Evolutionary conservation across 2,888 invertebrate genomes (phyloP), one percentile per base, ranked within the genome.

Genomic region (Tricholauxania praeusta): DNA sequence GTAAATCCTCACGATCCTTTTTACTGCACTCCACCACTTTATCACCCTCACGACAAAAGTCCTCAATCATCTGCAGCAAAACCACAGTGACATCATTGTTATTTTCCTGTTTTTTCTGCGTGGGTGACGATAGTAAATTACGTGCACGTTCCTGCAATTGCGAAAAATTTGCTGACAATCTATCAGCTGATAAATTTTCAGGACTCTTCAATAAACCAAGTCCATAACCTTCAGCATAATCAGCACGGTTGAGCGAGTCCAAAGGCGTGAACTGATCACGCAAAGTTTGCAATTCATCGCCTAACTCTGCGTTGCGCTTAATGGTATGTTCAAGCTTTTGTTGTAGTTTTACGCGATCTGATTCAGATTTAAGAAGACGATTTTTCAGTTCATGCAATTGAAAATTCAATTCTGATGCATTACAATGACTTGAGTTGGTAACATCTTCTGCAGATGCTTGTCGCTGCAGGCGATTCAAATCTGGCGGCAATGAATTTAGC

Each of bases 1-100:
- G 90, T 76, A 94, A 86, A 83, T 95, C 95, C 77, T 93, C 92
- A 32, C 90, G 89, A 79, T 94, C 94, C 66, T 88, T 89, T 78
- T 89, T 91, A 53, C 91, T 89, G 48, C 89, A 90, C 71, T 94
- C 94, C 14, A 91, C 86, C 73, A 93, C 89, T 75, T 89, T 89
- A 79, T 91, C 89, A 78, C 89, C 89, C 81, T 90, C 89, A 70
- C 89, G 86, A 75, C 90, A 90, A 55, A 92, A 87, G 78, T 92
- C 91, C 78, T 92, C 92, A 67, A 92, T 89, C 74, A 92, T 83
- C 77, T 91, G 90, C 59, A 91, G 77, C 69, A 90, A 77, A 48
- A 87, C 81, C 65, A 81, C 88, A 74, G 87, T 86, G 15, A 84
- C 76, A 76, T 86, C 83, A 53, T 72, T 74, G 1, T 75, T 78